These are phyloP conservation scores for Hydraecia micacea DNA, from an alignment of 2,888 invertebrate genomes.

Conservation along the genomic window DNA sequence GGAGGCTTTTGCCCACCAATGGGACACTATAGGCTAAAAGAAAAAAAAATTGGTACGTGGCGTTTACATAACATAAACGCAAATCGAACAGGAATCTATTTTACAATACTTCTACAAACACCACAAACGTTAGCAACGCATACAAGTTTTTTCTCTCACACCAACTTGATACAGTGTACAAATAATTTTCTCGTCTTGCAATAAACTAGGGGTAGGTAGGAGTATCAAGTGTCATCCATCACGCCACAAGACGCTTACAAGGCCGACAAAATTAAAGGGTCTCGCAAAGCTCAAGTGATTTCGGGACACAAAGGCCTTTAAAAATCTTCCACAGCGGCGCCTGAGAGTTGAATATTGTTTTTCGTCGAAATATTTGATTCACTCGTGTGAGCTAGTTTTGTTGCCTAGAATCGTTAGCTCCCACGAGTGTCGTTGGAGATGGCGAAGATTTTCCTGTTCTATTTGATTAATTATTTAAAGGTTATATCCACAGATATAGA, in stretches of 20 bases:
- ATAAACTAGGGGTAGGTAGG: constrained; percentile 34
- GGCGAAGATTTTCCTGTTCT: background rate
- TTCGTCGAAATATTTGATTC: constrained; percentile 22
- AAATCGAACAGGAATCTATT: background rate
- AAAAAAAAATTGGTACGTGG: background rate
- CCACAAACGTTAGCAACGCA: background rate
- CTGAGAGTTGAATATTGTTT: constrained; percentile 9
- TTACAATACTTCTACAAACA: background rate
- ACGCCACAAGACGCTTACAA: constrained; percentile 51
- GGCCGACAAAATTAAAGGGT: constrained; percentile 57
- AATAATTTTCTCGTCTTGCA: constrained; percentile 32
- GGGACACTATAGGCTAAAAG: too few species aligned
- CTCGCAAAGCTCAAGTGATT: constrained; percentile 61
- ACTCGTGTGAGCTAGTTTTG: background rate
- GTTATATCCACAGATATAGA: background rate
- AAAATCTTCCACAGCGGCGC: constrained; percentile 20
- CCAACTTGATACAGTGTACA: constrained; percentile 13
- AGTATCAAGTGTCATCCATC: constrained; percentile 57
- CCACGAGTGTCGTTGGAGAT: background rate
- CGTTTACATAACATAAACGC: too few species aligned
- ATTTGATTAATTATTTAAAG: constrained; percentile 13
- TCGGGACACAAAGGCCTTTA: constrained; percentile 48
- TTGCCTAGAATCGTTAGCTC: background rate
- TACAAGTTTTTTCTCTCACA: background rate
- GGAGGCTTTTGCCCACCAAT: too few species aligned